Percentiles rank a stretch among this genome's conserved stretches.
Conservation (phyloP, 2,113 vertebrate species). For the Pelvicachromis taeniatus region DNA sequence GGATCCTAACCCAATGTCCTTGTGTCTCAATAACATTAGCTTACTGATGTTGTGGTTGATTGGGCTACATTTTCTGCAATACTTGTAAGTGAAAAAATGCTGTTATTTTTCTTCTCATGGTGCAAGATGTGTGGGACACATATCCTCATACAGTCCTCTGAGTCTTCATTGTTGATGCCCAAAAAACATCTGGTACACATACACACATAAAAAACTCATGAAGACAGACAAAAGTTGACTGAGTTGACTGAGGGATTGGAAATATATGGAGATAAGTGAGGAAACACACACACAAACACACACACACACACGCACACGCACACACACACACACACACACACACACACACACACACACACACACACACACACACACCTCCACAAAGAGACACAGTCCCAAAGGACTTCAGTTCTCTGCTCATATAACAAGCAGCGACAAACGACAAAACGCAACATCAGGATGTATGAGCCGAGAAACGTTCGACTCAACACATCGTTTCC, state of each 20-base stretch:
- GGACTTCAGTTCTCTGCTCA: conserved; percentile 11
- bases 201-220: background rate
- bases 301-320: background rate
- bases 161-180: background rate
- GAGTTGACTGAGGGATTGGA: background rate
- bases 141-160: background rate
- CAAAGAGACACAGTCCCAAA: background rate
- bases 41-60: background rate
- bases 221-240: background rate
- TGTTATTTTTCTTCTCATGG: background rate
- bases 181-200: background rate
- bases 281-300: background rate
- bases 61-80: background rate
- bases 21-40: rapidly evolving
- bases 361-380: background rate
- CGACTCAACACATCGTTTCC: background rate
- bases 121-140: background rate
- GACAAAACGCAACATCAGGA: conserved; percentile 24
- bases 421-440: conserved; percentile 26
- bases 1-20: background rate
- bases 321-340: background rate
- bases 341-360: background rate
- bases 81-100: background rate
- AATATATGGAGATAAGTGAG: background rate
- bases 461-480: conserved; percentile 15